Evolutionary conservation across 2,113 vertebrate species (phyloP), one percentile per base, ranked within the genome.

Genomic region (Puntigrus tetrazona): DNA sequence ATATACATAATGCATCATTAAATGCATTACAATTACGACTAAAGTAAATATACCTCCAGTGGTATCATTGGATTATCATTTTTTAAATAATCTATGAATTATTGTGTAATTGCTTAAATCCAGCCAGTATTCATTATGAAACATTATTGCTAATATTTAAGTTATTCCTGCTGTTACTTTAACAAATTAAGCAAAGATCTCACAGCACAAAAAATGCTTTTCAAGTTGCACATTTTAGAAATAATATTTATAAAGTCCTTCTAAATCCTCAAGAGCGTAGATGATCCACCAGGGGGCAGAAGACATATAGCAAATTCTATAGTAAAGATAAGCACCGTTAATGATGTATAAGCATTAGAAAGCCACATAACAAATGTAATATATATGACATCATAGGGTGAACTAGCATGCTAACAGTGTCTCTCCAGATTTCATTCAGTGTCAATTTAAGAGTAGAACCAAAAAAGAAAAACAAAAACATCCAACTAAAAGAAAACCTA

Each of bases 211-310:
- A 52, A 52, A 5, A 52, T 22, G 7, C 45, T 47, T 47, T 47
- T 5, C 14, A 47, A 47, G 45, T 47, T 55, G 20, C 52, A 3
- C 7, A 9, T 57, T 55, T 55, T 57, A 22, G 2, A 57, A 57
- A 57, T 57, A n/a, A 57, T 57, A 59, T 27, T 55, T 27, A 9
- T n/a, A 59, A 27, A 27, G 31, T 22, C 18, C 14, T 65, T 65
- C 29, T 34, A 20, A 31, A 9, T 74, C 13, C 43, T 29, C n/a
- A 45, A 47, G 5, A 29, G 16, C 25, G 31, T 50, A 75, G 0
- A 72, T 72, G 6, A 75, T 75, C 43, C 72, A 75, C 25, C 43
- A 10, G 72, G 72, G 72, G 72, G 43, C 72, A 75, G 72, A 75
- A 75, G 14, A 47, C 41, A 47, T 22, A 27, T 47, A 16, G 13